A percentile compares a stretch with the other conserved stretches of the same genome.
phyloP scores from a whole-genome alignment of 2,113 vertebrate genomes.

The Aegotheles bennettii region DNA sequence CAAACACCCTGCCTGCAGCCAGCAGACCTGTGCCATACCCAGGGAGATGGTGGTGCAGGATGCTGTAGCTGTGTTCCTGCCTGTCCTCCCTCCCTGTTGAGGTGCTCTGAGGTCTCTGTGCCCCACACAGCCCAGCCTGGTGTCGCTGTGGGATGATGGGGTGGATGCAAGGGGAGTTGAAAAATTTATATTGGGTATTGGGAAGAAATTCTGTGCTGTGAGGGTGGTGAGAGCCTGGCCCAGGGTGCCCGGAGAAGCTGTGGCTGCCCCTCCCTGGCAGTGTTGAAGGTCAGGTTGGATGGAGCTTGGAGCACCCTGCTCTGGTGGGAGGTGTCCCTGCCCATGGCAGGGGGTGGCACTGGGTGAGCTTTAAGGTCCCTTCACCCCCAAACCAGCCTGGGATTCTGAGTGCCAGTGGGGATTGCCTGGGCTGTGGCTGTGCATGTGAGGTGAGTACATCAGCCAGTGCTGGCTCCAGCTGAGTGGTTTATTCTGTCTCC shows the following conservation, averaged over 20 bases:
- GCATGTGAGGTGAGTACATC: fast-evolving
- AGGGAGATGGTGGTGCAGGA: not conserved
- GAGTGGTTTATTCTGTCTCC: not conserved
- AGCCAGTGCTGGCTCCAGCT: not conserved
- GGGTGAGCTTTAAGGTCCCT: too few species aligned
- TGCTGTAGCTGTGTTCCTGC: not conserved
- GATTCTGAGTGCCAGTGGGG: too few species aligned
- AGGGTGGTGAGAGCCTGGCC: too few species aligned
- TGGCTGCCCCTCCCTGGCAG: too few species aligned
- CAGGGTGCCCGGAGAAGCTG: too few species aligned
- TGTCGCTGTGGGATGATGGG: not conserved
- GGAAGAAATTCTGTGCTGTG: too few species aligned
- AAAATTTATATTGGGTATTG: too few species aligned
- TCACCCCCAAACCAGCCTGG: too few species aligned
- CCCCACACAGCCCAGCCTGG: not conserved
- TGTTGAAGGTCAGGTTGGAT: too few species aligned
- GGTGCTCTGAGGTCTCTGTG: not conserved
- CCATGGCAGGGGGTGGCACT: too few species aligned
- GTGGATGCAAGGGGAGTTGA: not conserved
- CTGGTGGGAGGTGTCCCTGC: too few species aligned
- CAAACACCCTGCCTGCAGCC: fast-evolving
- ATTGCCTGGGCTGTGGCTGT: not conserved
- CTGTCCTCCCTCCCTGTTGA: fast-evolving
- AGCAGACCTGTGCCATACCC: fast-evolving
- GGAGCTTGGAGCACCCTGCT: too few species aligned